Percentiles rank a stretch among this genome's conserved stretches.
Evolutionary conservation across 2,113 vertebrate genomes (phyloP).

Genomic region (Pangasianodon hypophthalmus): DNA sequence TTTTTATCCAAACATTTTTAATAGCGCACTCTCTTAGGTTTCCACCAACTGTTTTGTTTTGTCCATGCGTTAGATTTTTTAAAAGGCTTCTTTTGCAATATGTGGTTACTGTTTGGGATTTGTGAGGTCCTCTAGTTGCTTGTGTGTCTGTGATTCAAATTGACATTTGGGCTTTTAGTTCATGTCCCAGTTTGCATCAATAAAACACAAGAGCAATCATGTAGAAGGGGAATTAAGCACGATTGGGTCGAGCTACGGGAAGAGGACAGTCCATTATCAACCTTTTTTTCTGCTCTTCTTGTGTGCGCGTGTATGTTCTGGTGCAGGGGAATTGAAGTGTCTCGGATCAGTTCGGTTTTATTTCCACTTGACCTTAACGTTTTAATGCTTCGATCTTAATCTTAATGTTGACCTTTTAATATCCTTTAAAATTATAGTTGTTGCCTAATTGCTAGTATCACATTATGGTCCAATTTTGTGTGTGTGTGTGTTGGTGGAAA

Average conservation of each 20-base stretch:
- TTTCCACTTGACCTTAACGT: not conserved
- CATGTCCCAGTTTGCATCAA: conserved; percentile 10
- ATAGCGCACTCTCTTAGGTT: not conserved
- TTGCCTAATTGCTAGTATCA: not conserved
- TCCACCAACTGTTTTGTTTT: not conserved
- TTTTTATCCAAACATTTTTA: not conserved
- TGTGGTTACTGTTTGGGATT: not conserved
- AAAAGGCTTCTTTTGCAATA: not conserved
- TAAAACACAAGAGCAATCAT: conserved; percentile 2
- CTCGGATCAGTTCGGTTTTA: conserved; percentile 20
- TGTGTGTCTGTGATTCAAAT: not conserved
- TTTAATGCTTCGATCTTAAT: not conserved
- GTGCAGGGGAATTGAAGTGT: not conserved
- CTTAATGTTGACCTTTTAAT: not conserved
- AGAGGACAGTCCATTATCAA: conserved; percentile 17
- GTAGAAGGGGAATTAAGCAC: conserved; percentile 17
- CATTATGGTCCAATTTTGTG: not conserved
- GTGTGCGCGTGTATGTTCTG: not conserved
- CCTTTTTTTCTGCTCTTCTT: not conserved
- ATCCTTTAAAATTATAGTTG: not conserved
- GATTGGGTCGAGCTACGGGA: conserved; percentile 14
- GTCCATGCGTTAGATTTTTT: not conserved
- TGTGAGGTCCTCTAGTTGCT: not conserved
- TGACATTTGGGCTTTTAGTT: conserved; percentile 21
- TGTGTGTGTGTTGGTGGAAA: not conserved